phyloP scores from a whole-genome alignment of 2,888 invertebrate species.

The Orthosia gothica region DNA sequence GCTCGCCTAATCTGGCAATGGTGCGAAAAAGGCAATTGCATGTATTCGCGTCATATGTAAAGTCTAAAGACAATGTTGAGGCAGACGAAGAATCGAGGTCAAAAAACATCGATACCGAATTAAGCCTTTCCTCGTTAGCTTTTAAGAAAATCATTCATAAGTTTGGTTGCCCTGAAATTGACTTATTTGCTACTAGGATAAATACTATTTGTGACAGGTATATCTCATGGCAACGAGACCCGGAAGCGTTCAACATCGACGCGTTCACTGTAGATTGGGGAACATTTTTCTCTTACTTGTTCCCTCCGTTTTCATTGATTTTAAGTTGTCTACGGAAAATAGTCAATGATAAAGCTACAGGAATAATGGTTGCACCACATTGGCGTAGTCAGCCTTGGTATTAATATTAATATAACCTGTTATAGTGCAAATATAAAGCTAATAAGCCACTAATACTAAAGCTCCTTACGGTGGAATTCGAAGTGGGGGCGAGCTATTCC shows the following conservation, averaged over 20 bases:
- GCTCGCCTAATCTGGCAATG: too few relatives aligned
- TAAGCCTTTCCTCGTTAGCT: background rate
- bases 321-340: constrained; percentile 23
- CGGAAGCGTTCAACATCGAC: constrained; percentile 1
- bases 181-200: constrained; percentile 12
- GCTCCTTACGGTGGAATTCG: too few relatives aligned
- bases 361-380: constrained; percentile 17
- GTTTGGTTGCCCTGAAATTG: constrained; percentile 11
- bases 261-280: constrained; percentile 7
- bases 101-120: constrained; percentile 20
- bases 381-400: constrained; percentile 23
- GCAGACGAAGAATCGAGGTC: constrained; percentile 17
- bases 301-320: constrained; percentile 14
- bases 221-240: constrained; percentile 20
- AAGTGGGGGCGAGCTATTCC: too few relatives aligned
- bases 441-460: too few relatives aligned
- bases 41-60: too few relatives aligned
- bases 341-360: constrained; percentile 18
- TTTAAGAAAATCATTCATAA: background rate
- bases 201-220: constrained; percentile 11
- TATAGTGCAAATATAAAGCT: too few relatives aligned
- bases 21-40: too few relatives aligned
- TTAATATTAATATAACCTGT: too few relatives aligned
- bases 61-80: constrained; percentile 3
- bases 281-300: constrained; percentile 3